Evolutionary conservation across 2,888 invertebrate genomes (phyloP).

Genomic region (Harpagoxenus sublaevis): DNA sequence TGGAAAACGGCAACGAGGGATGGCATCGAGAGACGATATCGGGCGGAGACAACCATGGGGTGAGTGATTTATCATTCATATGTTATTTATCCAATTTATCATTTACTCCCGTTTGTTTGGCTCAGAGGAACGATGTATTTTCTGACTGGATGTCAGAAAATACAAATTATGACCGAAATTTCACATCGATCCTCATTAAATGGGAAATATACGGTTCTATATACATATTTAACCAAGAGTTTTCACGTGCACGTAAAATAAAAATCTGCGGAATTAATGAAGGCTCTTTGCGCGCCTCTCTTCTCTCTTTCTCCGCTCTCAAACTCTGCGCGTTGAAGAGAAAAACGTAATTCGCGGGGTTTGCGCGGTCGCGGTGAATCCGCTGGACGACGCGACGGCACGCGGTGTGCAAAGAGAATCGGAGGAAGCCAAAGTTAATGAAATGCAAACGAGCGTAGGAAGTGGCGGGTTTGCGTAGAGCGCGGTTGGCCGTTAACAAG

Average conservation of each 20-base stretch:
- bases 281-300: background rate
- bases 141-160: background rate
- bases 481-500: slow-evolving; percentile 72
- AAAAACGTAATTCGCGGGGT: slow-evolving; percentile 25
- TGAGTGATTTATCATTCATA: background rate
- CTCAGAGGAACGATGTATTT: background rate
- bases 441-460: slow-evolving; percentile 80
- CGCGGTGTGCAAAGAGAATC: slow-evolving; percentile 69
- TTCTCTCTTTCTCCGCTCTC: background rate
- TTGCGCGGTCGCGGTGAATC: slow-evolving; percentile 3
- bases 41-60: background rate
- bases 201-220: background rate
- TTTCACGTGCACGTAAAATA: background rate
- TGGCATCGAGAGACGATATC: background rate
- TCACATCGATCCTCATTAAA: background rate
- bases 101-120: background rate
- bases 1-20: background rate
- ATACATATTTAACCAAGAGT: slow-evolving; percentile 4
- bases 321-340: slow-evolving; percentile 3
- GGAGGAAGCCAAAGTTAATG: slow-evolving; percentile 78
- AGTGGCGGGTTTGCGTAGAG: slow-evolving; percentile 69
- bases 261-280: slow-evolving; percentile 19
- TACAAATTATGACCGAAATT: background rate
- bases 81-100: background rate
- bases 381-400: slow-evolving; percentile 54